Evolutionary conservation across 2,888 invertebrate genomes (phyloP), one percentile per base, ranked within the genome.

Genomic region (Tetropium fuscum): DNA sequence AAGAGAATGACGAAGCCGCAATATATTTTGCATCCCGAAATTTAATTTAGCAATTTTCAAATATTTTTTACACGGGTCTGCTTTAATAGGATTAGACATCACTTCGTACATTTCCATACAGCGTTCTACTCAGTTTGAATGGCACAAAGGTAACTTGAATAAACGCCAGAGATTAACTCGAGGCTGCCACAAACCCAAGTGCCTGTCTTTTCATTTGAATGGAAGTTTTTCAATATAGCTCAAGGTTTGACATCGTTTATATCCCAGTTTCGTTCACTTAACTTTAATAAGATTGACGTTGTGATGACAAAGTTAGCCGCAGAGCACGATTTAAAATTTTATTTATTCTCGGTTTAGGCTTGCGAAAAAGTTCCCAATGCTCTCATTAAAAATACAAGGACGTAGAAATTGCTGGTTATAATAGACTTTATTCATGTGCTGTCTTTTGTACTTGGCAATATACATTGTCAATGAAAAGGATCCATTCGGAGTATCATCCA

Each of bases 151-250:
- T 36, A 51, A 27, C 51, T 27, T 8, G 40, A 22, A 51, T 25
- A 38, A 48, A 44, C 25, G 11, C n/a, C 7, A 51, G n/a, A 25
- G 51, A 51, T 51, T 51, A 51, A 27, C 40, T 51, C 8, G 40
- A 25, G 11, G 16, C 51, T 16, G 16, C 36, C 22, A 36, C 32
- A 36, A 48, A 27, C 27, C 40, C 51, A 40, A 51, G 27, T 51
- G 38, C 49, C 51, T 18, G 22, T 51, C 51, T 27, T 40, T 51
- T 40, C 51, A 40, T 51, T 51, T 51, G 18, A 48, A 51, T 51
- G 51, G 20, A 51, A 51, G 25, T 40, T 51, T 49, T 51, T 51
- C 51, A 40, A 51, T 51, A 51, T 51, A 40, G 51, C 51, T 40
- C 25, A 22, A 40, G 51, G 40, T 51, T 20, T 40, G 51, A 51